Evolutionary conservation across 2,888 invertebrate genomes (phyloP), one percentile per base, ranked within the genome.

Genomic region (Agonopterix subpropinquella): DNA sequence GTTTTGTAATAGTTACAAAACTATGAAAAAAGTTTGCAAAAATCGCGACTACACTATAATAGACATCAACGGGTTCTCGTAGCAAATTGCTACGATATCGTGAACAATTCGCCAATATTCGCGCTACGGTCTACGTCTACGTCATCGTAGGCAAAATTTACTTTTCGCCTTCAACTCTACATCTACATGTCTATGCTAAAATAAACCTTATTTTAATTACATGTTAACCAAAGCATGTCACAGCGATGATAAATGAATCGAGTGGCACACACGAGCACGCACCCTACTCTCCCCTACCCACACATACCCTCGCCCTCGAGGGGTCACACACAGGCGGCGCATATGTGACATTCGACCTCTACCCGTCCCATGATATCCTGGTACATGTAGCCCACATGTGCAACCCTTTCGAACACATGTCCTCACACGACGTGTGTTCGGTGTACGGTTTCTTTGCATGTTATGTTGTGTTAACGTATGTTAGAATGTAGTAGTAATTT

Each of bases 321-420:
- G 58, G 61, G 58, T 62, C 64, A 72, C 72, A 72, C 67, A 64
- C 70, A 61, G 60, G 58, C 62, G 65, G 62, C 62, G 54, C 84
- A 83, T 69, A 73, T 85, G 83, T 84, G 80, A 70, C 62, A 58
- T 58, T 62, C 55, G 49, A 71, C 55, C 77, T 78, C 73, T 62
- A 57, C 53, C 51, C 55, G 51, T 47, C 48, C 61, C 67, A 65
- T 89, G 82, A 49, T 60, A 52, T 62, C 84, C 85, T 88, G 71
- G 85, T 88, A 77, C 76, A 78, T 74, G 68, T 81, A 85, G 83
- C 83, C 80, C 84, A 87, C 87, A 87, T 85, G 88, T 81, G 82
- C 82, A 87, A 87, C 88, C 87, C 87, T 87, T 87, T 78, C 70
- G 59, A 67, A 72, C 77, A 78, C 77, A 74, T 77, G 73, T 58